phyloP scores from a whole-genome alignment of 2,113 vertebrate species.

The Mobula birostris region DNA sequence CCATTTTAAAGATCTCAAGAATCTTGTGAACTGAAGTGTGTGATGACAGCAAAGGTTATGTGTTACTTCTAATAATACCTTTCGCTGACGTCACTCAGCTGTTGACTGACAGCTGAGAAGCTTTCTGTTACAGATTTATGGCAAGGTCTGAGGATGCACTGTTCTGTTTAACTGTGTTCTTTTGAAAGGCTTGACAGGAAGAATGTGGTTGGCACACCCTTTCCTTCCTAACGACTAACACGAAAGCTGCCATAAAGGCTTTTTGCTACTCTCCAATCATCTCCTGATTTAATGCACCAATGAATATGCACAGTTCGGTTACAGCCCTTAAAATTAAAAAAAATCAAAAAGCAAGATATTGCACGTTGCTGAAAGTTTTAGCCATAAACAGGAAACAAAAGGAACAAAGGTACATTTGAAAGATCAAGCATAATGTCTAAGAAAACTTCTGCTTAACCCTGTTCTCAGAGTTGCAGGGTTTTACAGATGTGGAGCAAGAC shows the following conservation, averaged over 20 bases:
- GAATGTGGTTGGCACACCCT: constrained; percentile 27
- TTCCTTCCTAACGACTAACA: neutral
- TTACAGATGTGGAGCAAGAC: neutral
- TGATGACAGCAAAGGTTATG: constrained; percentile 27
- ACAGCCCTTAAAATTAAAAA: neutral
- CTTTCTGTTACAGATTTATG: constrained; percentile 16
- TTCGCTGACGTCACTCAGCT: constrained; percentile 5
- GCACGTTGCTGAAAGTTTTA: neutral
- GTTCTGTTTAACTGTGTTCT: neutral
- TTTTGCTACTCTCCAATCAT: neutral
- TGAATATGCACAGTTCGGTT: neutral
- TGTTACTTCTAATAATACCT: constrained; percentile 15
- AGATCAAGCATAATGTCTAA: too few species aligned
- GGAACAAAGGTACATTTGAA: too few species aligned
- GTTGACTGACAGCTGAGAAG: constrained; percentile 8
- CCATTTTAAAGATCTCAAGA: constrained; percentile 19
- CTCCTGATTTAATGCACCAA: neutral
- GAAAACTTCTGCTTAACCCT: neutral
- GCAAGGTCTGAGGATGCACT: neutral
- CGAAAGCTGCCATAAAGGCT: neutral
- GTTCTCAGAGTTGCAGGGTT: neutral
- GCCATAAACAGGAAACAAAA: neutral
- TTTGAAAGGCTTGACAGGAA: constrained; percentile 17
- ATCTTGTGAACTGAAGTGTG: constrained; percentile 18
- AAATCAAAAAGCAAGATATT: neutral